Evolutionary conservation across 1,140 invertebrate species (phyloP), one percentile per base, ranked within the genome.

Genomic region (Anastatus disparis): DNA sequence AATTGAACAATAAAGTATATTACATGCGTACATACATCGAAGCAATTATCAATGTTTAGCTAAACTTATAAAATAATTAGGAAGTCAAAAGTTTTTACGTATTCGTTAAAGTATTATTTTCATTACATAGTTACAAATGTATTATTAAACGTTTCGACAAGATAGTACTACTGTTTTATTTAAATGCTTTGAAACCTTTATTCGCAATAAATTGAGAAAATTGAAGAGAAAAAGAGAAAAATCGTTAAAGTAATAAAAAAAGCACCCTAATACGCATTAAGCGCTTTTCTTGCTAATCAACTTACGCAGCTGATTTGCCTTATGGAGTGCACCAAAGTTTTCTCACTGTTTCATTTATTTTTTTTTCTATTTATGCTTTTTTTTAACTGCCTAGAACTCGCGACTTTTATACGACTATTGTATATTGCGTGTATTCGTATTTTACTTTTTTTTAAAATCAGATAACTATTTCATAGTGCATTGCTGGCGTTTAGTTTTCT

Each of bases 401-500:
- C 52, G 15, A 70, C 26, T 64, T 26, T 61, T 53, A 20, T 52
- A 42, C 0, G 1, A 53, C 26, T 63, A 24, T 17, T 2, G 17
- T 26, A 17, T 27, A 17, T 9, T 12, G 17, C 8, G 50, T 48
- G 10, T 58, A 27, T 56, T 66, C 8, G 20, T 55, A 55, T 55
- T 27, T n/a, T n/a, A n/a, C n/a, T n/a, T n/a, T 20, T 40, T 9
- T 40, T 20, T 48, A 29, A 40, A 22, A 24, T 31, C 26, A 53
- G 35, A 6, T 35, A 35, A 35, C 4, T 10, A 35, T n/a, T n/a
- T 56, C 13, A n/a, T 62, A 65, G 62, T 27, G 22, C 20, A 53
- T 20, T 66, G 44, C 50, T 65, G 26, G 38, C 24, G 27, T 27
- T 69, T 59, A 66, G 26, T 46, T 56, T 55, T 69, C 12, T 20